Base-by-base conservation (phyloP, 2,113 vertebrate species). In the Dendropsophus ebraccatus region DNA sequence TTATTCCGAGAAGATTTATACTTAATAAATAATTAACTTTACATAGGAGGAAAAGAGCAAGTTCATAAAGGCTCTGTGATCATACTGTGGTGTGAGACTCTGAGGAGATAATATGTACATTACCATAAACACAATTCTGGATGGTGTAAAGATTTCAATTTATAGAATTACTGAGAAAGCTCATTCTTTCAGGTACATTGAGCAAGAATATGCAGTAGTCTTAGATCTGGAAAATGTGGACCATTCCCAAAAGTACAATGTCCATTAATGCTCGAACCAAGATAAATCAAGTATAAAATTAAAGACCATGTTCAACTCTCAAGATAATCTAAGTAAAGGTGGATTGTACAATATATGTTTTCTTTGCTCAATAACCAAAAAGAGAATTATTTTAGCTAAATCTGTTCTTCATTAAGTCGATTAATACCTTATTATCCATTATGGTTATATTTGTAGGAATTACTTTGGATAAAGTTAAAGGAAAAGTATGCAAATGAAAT, bases 121-220 rank as follows among this genome's bases (percentile, higher is more conserved):
- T 86, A 86, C 84, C 77, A 86, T 86, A 86, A 86, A 86, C 84
- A 86, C 77, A 81, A 81, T 86, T 76, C 72, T 86, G 65, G 65
- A 81, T 72, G 56, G 76, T 73, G 50, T 86, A 69, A 81, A 86
- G 65, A 81, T 81, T 86, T 86, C 84, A 86, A 86, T 86, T 86
- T 86, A 86, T 86, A 37, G 74, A 86, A 81, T 54, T 81, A 50
- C 84, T 86, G 62, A 72, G 32, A 86, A 62, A 67, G 50, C 50
- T 86, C 75, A 73, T 86, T 80, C 49, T 86, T 86, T 86, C 84
- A 80, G 84, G 76, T 80, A 80, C 84, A 86, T 80, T 80, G 84
- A 86, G 30, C 84, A 86, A 80, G 76, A 86, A 80, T 80, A 86
- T 72, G 84, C 65, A 80, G 84, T 72, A 86, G 45, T 80, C 76